Conservation (phyloP, 2,797 vertebrate species). For the Sebastes vulpes region DNA sequence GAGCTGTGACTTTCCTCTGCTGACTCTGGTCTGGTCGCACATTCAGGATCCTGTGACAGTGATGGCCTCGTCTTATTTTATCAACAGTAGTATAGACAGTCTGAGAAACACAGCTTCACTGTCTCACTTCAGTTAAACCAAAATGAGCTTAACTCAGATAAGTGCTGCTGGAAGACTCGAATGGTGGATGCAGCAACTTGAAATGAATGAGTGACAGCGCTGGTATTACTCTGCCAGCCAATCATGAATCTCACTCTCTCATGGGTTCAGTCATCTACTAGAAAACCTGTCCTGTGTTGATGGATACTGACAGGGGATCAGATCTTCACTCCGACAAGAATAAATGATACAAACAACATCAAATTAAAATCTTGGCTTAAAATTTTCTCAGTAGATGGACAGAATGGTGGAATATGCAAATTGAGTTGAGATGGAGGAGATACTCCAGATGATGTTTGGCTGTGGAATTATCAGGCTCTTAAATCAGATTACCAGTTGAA, state of each 20-base stretch:
- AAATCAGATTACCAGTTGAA: conserved; percentile 8
- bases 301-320: not conserved
- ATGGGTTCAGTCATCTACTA: not conserved
- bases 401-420: not conserved
- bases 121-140: not conserved
- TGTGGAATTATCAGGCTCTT: not conserved
- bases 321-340: not conserved
- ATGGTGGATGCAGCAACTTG: not conserved
- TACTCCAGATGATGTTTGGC: not conserved
- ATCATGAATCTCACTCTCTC: not conserved
- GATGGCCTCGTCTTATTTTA: not conserved
- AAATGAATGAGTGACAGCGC: not conserved
- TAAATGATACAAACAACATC: not conserved
- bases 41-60: not conserved
- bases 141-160: not conserved
- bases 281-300: not conserved
- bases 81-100: not conserved
- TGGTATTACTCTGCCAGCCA: conserved; percentile 7
- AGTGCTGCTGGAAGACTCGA: not conserved
- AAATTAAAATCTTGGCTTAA: not conserved
- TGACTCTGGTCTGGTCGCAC: not conserved
- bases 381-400: not conserved
- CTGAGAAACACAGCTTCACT: not conserved
- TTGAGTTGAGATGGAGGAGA: not conserved
- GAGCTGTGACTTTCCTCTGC: not conserved